Evolutionary conservation across 92 coral and sea anemone species (phyloP).

Genomic region (Pocillopora meandrina): DNA sequence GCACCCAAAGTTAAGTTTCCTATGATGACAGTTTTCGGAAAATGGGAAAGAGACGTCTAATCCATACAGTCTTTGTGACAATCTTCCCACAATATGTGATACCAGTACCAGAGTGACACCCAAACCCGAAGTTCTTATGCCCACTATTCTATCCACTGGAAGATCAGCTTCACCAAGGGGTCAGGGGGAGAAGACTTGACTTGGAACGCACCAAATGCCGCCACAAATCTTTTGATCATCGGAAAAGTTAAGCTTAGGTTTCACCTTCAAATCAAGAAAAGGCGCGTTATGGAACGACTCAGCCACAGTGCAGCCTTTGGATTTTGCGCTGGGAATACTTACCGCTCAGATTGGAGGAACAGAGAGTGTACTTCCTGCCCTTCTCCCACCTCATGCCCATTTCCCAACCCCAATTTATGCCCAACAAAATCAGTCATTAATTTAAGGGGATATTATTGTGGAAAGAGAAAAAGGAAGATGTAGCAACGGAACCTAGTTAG

Average conservation of each 20-base stretch:
- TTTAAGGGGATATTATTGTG: constrained; percentile 48
- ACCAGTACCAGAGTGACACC: constrained; percentile 12
- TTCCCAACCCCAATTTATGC: neutral
- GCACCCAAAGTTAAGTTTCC: no score
- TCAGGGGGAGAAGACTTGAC: neutral
- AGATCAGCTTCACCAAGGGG: constrained; percentile 23
- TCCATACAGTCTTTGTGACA: constrained; percentile 58
- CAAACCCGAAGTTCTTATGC: constrained; percentile 20
- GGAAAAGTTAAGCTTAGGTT: constrained; percentile 34
- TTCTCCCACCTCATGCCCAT: neutral
- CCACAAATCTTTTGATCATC: constrained; percentile 44
- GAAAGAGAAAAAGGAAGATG: constrained; percentile 34
- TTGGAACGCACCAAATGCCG: constrained; percentile 53
- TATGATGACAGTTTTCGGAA: no score
- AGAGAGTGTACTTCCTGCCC: constrained; percentile 39
- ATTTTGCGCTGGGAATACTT: constrained; percentile 43
- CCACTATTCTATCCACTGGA: constrained; percentile 65
- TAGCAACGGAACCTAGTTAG: neutral
- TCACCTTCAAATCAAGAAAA: neutral
- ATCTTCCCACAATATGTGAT: constrained; percentile 51
- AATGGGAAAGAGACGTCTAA: constrained; percentile 28
- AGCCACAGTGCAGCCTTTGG: neutral
- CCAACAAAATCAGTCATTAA: constrained; percentile 17
- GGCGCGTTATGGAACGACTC: neutral
- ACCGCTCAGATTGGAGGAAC: constrained; percentile 30